Conservation (phyloP, 2,113 vertebrate species). For the Sceloporus tristichus region DNA sequence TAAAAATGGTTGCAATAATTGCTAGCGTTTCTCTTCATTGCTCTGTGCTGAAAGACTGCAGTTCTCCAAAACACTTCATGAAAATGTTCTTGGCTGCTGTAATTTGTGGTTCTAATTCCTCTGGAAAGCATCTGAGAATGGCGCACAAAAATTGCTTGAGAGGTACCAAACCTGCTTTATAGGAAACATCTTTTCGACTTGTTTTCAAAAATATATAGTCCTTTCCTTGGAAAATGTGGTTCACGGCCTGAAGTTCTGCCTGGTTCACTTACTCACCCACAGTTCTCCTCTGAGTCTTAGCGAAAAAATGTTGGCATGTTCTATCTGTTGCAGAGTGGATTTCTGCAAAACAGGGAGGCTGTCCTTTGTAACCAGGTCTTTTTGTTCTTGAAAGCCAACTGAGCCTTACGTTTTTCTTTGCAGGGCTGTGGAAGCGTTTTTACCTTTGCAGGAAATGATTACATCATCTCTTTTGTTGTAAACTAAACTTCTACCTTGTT, state of each 20-base stretch:
- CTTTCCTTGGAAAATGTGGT: neutral
- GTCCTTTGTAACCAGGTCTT: slow-evolving; percentile 16
- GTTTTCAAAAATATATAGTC: neutral
- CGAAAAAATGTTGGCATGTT: slow-evolving; percentile 7
- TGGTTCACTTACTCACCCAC: neutral
- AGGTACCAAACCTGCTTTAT: no score
- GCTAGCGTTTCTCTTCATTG: no score
- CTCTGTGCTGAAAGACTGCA: neutral
- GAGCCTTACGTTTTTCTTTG: slow-evolving; percentile 47
- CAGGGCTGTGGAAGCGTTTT: slow-evolving; percentile 15
- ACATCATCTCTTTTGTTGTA: slow-evolving; percentile 42
- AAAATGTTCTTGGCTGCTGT: neutral
- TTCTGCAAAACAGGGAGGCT: slow-evolving; percentile 28
- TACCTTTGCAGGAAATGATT: slow-evolving; percentile 40
- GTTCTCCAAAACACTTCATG: neutral
- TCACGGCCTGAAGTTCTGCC: neutral
- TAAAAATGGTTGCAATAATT: no score
- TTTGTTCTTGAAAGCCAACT: slow-evolving; percentile 47
- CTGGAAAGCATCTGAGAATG: neutral
- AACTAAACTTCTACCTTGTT: slow-evolving; percentile 20
- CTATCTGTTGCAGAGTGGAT: slow-evolving; percentile 44
- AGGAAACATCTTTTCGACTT: neutral
- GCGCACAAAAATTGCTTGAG: no score
- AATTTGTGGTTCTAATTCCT: neutral
- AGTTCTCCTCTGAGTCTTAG: neutral